These are phyloP conservation scores for Sinocyclocheilus grahami DNA, from an alignment of 2,113 vertebrate genomes.

Conservation along the genomic window DNA sequence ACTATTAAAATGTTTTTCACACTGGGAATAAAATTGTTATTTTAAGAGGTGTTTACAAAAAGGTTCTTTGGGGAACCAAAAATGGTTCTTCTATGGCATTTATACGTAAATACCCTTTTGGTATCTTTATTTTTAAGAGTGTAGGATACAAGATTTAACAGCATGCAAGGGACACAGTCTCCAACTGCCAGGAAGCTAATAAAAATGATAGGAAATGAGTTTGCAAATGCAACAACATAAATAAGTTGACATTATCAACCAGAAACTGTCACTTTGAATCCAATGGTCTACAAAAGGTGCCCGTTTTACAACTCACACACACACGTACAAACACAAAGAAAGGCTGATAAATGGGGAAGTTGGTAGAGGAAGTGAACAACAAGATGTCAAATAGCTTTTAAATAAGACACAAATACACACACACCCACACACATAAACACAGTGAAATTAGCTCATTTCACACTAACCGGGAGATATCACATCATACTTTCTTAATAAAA, in stretches of 20 bases:
- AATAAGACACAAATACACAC: conserved; percentile 9
- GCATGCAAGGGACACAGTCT: background rate
- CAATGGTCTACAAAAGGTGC: background rate
- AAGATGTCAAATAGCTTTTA: background rate
- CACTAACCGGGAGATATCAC: background rate
- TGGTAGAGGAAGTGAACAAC: background rate
- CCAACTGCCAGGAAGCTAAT: background rate
- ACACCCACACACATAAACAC: background rate
- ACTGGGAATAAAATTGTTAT: too few species aligned
- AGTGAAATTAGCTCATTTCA: background rate
- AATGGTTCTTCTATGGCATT: too few species aligned
- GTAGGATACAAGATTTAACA: background rate
- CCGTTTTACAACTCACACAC: background rate
- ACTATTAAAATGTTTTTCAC: too few species aligned
- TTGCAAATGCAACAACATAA: background rate
- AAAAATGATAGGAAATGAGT: background rate
- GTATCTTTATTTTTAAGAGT: too few species aligned
- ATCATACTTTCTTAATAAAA: conserved; percentile 36
- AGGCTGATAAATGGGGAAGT: background rate
- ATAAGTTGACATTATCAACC: background rate
- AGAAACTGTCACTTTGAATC: background rate
- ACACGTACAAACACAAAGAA: background rate
- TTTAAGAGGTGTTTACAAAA: too few species aligned
- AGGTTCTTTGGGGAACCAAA: too few species aligned
- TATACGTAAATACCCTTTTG: too few species aligned